Conservation (phyloP, 30 jellyfish, hydroid and myxozoan species). For the Rhopilema esculentum region DNA sequence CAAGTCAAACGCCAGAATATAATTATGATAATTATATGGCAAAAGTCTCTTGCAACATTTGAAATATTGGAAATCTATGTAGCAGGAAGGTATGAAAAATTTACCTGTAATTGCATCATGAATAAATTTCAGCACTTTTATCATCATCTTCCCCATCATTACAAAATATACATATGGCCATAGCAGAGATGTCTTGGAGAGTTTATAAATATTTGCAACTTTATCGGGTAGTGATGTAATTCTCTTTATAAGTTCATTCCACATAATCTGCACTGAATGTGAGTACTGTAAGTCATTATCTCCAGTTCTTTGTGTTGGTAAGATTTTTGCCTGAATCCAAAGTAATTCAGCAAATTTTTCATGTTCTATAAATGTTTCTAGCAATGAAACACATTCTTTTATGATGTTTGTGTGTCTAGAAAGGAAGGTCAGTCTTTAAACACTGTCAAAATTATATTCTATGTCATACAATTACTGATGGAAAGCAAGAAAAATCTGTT, state of each 20-base stretch:
- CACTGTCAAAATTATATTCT: neutral
- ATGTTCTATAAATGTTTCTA: constrained; percentile 14
- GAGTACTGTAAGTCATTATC: neutral
- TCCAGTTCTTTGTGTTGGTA: constrained; percentile 17
- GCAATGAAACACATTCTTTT: constrained; percentile 27
- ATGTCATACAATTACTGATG: neutral
- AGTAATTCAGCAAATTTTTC: constrained; percentile 30
- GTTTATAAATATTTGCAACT: constrained; percentile 65
- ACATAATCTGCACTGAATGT: constrained; percentile 37
- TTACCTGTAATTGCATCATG: constrained; percentile 54
- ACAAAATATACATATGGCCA: constrained; percentile 48
- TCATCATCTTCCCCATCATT: constrained; percentile 42
- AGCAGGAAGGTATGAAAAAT: too few species aligned
- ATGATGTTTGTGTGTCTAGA: constrained; percentile 47
- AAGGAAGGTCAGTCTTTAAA: neutral
- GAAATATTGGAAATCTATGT: too few species aligned
- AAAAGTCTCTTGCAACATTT: too few species aligned
- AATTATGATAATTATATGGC: too few species aligned
- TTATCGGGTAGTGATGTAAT: constrained; percentile 66
- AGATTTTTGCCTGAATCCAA: constrained; percentile 61
- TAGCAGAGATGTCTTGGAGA: constrained; percentile 18
- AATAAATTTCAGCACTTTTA: constrained; percentile 21
- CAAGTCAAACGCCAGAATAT: too few species aligned
- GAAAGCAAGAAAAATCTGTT: too few species aligned
- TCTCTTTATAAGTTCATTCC: constrained; percentile 67